phyloP scores from a whole-genome alignment of 2,797 vertebrate species.

The Acipenser ruthenus region DNA sequence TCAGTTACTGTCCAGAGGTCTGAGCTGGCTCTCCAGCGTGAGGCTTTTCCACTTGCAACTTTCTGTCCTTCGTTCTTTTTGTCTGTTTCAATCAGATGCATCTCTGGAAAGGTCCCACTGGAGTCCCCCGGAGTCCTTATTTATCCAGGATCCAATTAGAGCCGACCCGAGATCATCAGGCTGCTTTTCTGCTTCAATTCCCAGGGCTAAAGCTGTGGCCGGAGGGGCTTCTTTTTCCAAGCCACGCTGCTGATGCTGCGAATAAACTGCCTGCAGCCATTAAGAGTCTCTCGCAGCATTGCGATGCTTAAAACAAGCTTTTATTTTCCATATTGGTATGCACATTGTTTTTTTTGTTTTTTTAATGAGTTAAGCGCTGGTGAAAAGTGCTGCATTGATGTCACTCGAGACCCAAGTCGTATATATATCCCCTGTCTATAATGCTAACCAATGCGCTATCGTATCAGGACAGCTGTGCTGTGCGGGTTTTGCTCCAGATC shows the following conservation, averaged over 20 bases:
- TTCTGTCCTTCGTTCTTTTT: not conserved
- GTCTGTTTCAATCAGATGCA: slow-evolving; percentile 8
- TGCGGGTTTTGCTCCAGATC: too few relatives aligned
- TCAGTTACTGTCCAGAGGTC: not conserved
- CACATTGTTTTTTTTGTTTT: not conserved
- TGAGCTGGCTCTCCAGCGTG: not conserved
- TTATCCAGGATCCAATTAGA: slow-evolving; percentile 21
- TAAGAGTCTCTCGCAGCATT: too few relatives aligned
- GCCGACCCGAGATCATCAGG: slow-evolving; percentile 11
- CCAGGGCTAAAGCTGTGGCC: not conserved
- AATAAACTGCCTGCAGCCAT: not conserved
- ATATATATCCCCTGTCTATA: too few relatives aligned
- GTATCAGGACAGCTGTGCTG: too few relatives aligned
- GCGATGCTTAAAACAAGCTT: not conserved
- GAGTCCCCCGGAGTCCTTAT: slow-evolving; percentile 7
- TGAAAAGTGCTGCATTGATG: too few relatives aligned
- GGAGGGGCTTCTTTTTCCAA: not conserved
- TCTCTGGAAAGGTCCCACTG: slow-evolving; percentile 3
- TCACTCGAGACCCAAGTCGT: too few relatives aligned
- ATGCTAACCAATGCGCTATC: too few relatives aligned
- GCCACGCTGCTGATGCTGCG: not conserved
- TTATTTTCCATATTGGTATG: not conserved
- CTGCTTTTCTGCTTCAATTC: slow-evolving; percentile 9
- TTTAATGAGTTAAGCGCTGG: not conserved
- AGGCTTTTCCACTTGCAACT: not conserved